These are phyloP conservation scores for Phengaris alcon DNA, from an alignment of 2,888 invertebrate species.

Conservation along the genomic window DNA sequence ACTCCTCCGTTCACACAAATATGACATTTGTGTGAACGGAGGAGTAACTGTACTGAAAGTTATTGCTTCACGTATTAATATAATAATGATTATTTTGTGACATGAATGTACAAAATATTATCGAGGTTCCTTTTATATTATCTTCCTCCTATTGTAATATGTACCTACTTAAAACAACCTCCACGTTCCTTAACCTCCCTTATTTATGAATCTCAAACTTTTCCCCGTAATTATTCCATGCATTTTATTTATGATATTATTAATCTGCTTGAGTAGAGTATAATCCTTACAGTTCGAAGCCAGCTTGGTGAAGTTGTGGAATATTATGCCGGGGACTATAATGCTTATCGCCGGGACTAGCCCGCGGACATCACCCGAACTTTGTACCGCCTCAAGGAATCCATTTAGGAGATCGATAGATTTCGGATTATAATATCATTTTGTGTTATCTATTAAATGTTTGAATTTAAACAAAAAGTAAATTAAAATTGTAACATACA, in stretches of 20 bases:
- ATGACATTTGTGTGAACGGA: too few species aligned
- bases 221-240: slow-evolving; percentile 4
- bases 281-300: slow-evolving; percentile 61
- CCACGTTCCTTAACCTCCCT: neutral
- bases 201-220: neutral
- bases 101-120: too few species aligned
- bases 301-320: slow-evolving; percentile 56
- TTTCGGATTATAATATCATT: slow-evolving; percentile 25
- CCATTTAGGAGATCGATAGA: slow-evolving; percentile 59
- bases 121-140: too few species aligned
- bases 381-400: slow-evolving; percentile 53
- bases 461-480: neutral
- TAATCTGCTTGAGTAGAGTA: slow-evolving; percentile 52
- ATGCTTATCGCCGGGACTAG: slow-evolving; percentile 37
- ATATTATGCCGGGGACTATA: slow-evolving; percentile 49
- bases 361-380: slow-evolving; percentile 52
- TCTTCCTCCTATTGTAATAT: too few species aligned
- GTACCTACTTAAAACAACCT: neutral
- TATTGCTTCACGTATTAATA: too few species aligned
- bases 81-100: too few species aligned
- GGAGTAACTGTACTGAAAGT: too few species aligned
- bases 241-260: slow-evolving; percentile 42
- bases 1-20: too few species aligned
- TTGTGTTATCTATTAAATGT: neutral
- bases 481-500: too few species aligned